Percentiles rank a stretch among this genome's conserved stretches.
Evolutionary conservation across 2,888 invertebrate species (phyloP).

Genomic region (Sphaerophoria rueppellii): DNA sequence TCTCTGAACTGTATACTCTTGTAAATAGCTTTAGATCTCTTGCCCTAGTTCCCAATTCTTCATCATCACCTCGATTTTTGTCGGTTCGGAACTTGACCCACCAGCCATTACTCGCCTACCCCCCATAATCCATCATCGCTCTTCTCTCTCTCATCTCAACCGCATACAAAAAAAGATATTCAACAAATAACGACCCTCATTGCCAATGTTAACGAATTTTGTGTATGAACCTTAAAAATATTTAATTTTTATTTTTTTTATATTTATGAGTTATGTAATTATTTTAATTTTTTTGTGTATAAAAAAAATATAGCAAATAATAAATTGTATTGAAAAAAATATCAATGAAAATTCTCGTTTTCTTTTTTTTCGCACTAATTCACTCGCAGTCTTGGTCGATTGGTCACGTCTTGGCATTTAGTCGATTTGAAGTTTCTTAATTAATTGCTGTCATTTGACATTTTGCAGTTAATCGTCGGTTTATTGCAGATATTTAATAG

Average conservation of each 20-base stretch:
- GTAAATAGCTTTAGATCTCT: constrained; percentile 72
- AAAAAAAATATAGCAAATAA: constrained; percentile 70
- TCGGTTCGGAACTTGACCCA: constrained; percentile 54
- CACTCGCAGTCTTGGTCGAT: not conserved
- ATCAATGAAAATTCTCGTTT: not conserved
- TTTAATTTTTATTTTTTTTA: constrained; percentile 57
- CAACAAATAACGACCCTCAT: constrained; percentile 65
- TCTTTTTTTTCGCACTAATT: constrained; percentile 7
- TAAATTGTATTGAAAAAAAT: constrained; percentile 45
- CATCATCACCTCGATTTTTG: constrained; percentile 24
- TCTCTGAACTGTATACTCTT: constrained; percentile 58
- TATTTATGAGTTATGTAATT: constrained; percentile 62
- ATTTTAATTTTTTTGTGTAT: constrained; percentile 65
- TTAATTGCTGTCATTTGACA: constrained; percentile 34
- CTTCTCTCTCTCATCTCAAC: constrained; percentile 64
- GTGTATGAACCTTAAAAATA: constrained; percentile 46
- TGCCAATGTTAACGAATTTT: constrained; percentile 73
- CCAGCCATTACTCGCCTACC: constrained; percentile 36
- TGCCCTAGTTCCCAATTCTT: constrained; percentile 17
- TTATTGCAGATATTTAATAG: constrained; percentile 10
- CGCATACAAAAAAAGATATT: constrained; percentile 17
- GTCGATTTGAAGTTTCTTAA: constrained; percentile 42
- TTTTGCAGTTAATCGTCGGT: not conserved
- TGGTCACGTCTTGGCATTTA: constrained; percentile 19
- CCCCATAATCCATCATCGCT: constrained; percentile 46